Evolutionary conservation across 1,140 invertebrate species (phyloP), one percentile per base, ranked within the genome.

Genomic region (Oryctes rhinoceros): DNA sequence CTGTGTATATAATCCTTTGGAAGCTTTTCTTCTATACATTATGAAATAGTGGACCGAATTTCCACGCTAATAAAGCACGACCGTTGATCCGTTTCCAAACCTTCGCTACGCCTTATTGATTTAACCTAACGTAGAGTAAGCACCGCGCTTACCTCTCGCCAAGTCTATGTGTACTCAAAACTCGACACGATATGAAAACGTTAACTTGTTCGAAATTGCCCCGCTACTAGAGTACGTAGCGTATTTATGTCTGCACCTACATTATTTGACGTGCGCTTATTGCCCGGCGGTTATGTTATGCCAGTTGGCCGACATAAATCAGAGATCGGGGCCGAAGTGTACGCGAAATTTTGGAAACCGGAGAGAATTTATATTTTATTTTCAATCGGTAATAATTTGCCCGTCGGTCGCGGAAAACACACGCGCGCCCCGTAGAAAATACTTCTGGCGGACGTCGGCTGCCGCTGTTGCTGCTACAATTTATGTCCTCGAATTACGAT

Each of bases 381-480:
- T 59, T 59, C 53, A 6, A 59, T 18, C 53, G 53, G 53, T 59
- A 59, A 59, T 59, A 44, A 44, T 44, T 44, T 59, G 15, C 15
- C 53, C 53, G 18, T 59, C 53, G 53, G 53, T 59, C 53, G 53
- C 53, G 53, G 53, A 59, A 59, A 59, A 59, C 53, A 59, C n/a
- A 59, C 15, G 9, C 39, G 39, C 39, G 39, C 39, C 24, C 24
- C 39, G 39, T 44, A 59, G 53, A n/a, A 59, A 18, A n/a, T 59
- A 59, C 53, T 59, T 59, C 53, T 59, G 53, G 53, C 5, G 1
- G 53, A 59, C 15, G 53, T 59, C 53, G 53, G n/a, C 53, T 18
- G 53, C 15, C 53, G 15, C 53, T 59, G 53, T 59, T 59, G 53
- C 53, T 59, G 18, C 15, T 59, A 18, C 53, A 59, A 59, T 59